Base-by-base conservation (phyloP, 2,113 vertebrate species). In the Isichthys henryi region DNA sequence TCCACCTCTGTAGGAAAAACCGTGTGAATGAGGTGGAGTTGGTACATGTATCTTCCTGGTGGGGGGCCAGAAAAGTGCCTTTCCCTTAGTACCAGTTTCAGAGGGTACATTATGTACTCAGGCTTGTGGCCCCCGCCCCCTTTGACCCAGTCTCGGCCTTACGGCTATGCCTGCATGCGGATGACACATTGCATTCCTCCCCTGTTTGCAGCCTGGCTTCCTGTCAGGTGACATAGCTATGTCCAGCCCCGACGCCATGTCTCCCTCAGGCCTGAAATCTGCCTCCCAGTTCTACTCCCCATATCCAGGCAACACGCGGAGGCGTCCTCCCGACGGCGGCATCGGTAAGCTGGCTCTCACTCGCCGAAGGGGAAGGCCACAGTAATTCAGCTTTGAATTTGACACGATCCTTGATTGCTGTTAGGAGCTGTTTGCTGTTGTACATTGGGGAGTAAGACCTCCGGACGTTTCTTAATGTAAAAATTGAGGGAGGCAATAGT, bases 221-320 rank as follows among this genome's bases (percentile, higher is more conserved):
- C 96, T 98, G 91, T 96, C 97, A 3, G 93, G 96, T 0, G 98
- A 99, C 85, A 96, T 99, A 93, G 95, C 96, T 53, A 97, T 99
- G 90, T 93, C 96, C 23, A 98, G 96, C 87, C 96, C 98, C 0
- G 97, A 97, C 94, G 96, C 98, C 0, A 96, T 99, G 91, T 99
- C 98, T 49, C 98, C 98, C 56, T 97, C 97, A 0, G 97, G 97
- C 52, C 91, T 96, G 56, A 99, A 99, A 93, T 95, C 97, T 1
- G 94, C 95, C 70, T 96, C 98, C 58, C 98, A 98, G 93, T 99
- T 97, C 95, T 99, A 98, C 92, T 93, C 94, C 15, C 95, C 97
- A 2, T 99, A 97, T 92, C 92, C 97, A 84, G 96, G 95, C 95
- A 98, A 98, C 91, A 95, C 97, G 91, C 96, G 98, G 90, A 96